A percentile compares a stretch with the other conserved stretches of the same genome.
Evolutionary conservation across 2,797 vertebrate species (phyloP).

Genomic region (Zalophus californianus): DNA sequence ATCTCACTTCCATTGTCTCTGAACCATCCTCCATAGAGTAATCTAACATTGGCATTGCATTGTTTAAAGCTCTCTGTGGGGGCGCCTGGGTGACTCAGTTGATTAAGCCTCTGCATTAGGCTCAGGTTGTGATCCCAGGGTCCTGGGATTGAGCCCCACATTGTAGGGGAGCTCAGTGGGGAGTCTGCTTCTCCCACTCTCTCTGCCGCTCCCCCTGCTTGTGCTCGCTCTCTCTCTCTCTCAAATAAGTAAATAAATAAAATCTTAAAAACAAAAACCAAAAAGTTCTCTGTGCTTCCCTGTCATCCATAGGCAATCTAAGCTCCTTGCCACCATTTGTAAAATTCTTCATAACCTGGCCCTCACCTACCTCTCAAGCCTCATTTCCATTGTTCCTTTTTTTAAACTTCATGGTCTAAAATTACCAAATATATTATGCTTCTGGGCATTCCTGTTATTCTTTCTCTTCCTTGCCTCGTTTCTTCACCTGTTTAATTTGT

Average conservation of each 20-base stretch:
- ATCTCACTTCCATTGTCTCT: neutral
- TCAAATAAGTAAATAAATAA: no score
- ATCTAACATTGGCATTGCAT: neutral
- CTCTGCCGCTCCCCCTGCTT: neutral
- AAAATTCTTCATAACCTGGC: neutral
- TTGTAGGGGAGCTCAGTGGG: neutral
- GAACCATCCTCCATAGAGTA: neutral
- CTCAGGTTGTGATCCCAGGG: neutral
- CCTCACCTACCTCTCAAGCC: neutral
- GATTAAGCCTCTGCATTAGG: neutral
- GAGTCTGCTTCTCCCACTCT: neutral
- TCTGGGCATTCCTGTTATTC: neutral
- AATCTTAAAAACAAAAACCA: neutral
- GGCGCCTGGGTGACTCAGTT: neutral
- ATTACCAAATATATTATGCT: neutral
- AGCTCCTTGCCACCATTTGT: neutral
- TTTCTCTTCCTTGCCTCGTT: neutral
- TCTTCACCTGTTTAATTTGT: neutral
- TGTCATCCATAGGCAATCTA: neutral
- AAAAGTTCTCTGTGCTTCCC: neutral
- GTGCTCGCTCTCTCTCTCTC: neutral
- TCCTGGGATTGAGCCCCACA: neutral
- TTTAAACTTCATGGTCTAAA: neutral
- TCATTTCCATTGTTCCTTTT: neutral
- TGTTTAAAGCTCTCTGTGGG: neutral